Conservation (phyloP, 2,797 vertebrate genomes). For the Anguilla marmorata region DNA sequence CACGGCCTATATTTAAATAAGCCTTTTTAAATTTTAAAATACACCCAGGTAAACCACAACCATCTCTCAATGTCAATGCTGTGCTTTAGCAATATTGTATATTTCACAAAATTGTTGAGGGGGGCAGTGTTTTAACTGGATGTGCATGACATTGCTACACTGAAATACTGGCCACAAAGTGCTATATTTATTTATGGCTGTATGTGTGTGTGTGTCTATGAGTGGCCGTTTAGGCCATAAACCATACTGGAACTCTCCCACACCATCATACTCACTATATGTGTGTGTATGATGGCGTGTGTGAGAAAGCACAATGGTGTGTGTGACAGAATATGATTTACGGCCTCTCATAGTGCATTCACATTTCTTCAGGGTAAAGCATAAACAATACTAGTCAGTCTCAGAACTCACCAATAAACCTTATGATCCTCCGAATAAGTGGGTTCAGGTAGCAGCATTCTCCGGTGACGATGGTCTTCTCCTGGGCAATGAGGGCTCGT, state of each 20-base stretch:
- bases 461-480: constrained; percentile 95
- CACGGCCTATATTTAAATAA: background rate
- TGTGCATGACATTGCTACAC: background rate
- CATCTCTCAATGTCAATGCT: background rate
- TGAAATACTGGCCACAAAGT: background rate
- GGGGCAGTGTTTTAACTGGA: background rate
- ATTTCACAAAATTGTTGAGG: background rate
- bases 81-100: background rate
- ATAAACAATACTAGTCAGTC: background rate
- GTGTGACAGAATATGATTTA: too few species aligned
- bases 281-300: too few species aligned
- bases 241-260: too few species aligned
- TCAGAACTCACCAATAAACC: constrained; percentile 86
- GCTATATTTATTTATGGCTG: background rate
- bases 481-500: constrained; percentile 87
- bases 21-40: background rate
- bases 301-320: too few species aligned
- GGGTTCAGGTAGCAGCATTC: constrained; percentile 98
- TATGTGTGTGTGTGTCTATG: background rate
- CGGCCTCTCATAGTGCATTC: background rate
- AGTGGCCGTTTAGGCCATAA: background rate
- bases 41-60: background rate
- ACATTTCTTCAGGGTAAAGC: background rate
- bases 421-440: constrained; percentile 88
- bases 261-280: background rate